These are phyloP conservation scores for Ornithoptera alexandrae DNA, from an alignment of 2,888 invertebrate genomes.

Conservation along the genomic window DNA sequence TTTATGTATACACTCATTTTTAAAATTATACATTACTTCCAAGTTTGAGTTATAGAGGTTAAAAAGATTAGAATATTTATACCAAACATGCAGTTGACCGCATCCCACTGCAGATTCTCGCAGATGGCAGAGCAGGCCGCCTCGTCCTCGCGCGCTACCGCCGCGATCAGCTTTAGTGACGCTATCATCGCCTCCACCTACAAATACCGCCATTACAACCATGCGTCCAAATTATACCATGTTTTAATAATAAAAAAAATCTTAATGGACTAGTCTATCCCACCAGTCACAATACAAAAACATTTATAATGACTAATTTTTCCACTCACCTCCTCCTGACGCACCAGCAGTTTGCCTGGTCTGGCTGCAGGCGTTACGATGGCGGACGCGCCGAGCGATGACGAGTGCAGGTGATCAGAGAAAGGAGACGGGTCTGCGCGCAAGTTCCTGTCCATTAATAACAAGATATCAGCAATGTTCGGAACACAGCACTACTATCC, in stretches of 20 bases:
- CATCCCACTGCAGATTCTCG: slow-evolving; percentile 94
- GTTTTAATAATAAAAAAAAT: too few species aligned
- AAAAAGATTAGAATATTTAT: too few species aligned
- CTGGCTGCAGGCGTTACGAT: slow-evolving; percentile 57
- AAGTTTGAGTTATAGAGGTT: too few species aligned
- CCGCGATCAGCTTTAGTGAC: slow-evolving; percentile 87
- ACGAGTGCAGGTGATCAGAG: slow-evolving; percentile 69
- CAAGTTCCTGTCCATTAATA: slow-evolving; percentile 74
- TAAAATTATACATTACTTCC: too few species aligned
- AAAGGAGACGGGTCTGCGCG: slow-evolving; percentile 84
- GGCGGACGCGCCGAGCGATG: slow-evolving; percentile 74
- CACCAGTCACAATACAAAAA: too few species aligned
- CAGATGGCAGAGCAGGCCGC: slow-evolving; percentile 89
- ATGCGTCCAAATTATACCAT: too few species aligned
- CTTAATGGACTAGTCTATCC: too few species aligned
- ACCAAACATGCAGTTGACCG: slow-evolving; percentile 87
- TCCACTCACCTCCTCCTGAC: slow-evolving; percentile 62
- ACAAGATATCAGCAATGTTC: too few species aligned
- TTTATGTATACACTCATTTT: too few species aligned
- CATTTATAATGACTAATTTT: not conserved
- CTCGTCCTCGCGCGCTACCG: slow-evolving; percentile 89
- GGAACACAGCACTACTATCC: too few species aligned
- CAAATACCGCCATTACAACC: not conserved
- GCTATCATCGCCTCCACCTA: slow-evolving; percentile 90
- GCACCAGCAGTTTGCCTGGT: slow-evolving; percentile 61